A percentile compares a stretch with the other conserved stretches of the same genome.
Conservation (phyloP, 1,140 invertebrate genomes). For the Listronotus bonariensis region DNA sequence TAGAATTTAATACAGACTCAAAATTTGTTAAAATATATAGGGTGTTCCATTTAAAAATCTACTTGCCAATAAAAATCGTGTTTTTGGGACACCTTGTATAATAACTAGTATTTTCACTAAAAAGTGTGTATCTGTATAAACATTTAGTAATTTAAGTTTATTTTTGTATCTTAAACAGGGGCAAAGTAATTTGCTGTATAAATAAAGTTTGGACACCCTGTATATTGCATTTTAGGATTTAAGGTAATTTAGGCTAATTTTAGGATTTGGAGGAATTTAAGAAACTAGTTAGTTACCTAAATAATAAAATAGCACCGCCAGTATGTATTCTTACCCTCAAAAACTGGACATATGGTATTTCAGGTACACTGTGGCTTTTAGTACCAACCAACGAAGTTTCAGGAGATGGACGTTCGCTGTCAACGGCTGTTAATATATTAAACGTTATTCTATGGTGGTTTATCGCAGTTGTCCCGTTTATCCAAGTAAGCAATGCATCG, state of each 20-base stretch:
- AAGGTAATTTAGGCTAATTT: constrained; percentile 10
- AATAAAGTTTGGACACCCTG: too few relatives aligned
- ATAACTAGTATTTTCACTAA: too few relatives aligned
- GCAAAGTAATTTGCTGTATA: too few relatives aligned
- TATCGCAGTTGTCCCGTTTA: constrained; percentile 69
- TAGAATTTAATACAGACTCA: too few relatives aligned
- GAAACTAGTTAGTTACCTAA: constrained; percentile 74
- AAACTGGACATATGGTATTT: constrained; percentile 71
- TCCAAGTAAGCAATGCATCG: constrained; percentile 67
- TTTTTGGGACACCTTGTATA: too few relatives aligned
- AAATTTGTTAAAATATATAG: too few relatives aligned
- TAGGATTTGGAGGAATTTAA: constrained; percentile 69
- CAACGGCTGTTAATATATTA: constrained; percentile 62
- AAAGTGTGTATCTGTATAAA: too few relatives aligned
- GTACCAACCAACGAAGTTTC: constrained; percentile 57
- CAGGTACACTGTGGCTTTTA: constrained; percentile 70
- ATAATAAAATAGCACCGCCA: constrained; percentile 71
- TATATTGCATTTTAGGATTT: too few relatives aligned
- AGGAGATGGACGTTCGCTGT: constrained; percentile 60
- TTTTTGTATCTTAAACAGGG: too few relatives aligned
- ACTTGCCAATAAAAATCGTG: too few relatives aligned
- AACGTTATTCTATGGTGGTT: constrained; percentile 72
- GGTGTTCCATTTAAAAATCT: too few relatives aligned
- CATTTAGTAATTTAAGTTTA: too few relatives aligned
- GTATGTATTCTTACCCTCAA: constrained; percentile 76